Evolutionary conservation across 30 jellyfish, hydroid and myxozoan species (phyloP), one percentile per base, ranked within the genome.

Genomic region (Chrysaora quinquecirrha): DNA sequence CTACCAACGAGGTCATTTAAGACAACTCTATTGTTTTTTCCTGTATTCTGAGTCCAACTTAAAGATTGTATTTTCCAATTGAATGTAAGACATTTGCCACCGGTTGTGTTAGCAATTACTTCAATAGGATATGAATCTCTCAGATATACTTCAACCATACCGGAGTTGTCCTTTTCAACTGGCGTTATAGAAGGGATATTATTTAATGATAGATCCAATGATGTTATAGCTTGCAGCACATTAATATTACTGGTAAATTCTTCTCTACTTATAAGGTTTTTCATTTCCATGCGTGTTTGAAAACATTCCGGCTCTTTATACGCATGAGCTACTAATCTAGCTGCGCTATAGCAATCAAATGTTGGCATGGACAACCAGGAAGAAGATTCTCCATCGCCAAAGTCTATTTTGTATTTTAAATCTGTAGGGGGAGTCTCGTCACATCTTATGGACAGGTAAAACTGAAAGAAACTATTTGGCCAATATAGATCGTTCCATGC

Each of bases 271-370:
- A 80, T 23, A 19, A 21, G 71, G 49, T 80, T 80, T 34, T 46
- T 67, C 62, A 80, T 71, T 20, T 80, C 84, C 24, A 80, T 21
- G 28, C 19, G 24, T 19, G 70, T 54, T 1, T 66, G 49, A 22
- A 64, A 80, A 71, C 90, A 80, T 4, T 80, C 90, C 12, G 90
- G 78, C 54, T 48, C 35, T 18, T 22, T 52, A 70, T 67, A 80
- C 1, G 90, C 67, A 48, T 80, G 84, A 22, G 7, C 34, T 48
- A 16, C 30, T 34, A 80, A 67, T 18, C n/a, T 43, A 3, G 70
- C 38, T 0, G 1, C 1, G 0, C 27, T 32, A n/a, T n/a, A 25
- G 78, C 90, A 80, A 28, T 7, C 27, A 24, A 46, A 70, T 7
- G 2, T 6, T 35, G 75, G 82, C 76, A 67, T 14, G 46, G 48